phyloP scores from a whole-genome alignment of 2,797 vertebrate species.

The Intellagama lesueurii region DNA sequence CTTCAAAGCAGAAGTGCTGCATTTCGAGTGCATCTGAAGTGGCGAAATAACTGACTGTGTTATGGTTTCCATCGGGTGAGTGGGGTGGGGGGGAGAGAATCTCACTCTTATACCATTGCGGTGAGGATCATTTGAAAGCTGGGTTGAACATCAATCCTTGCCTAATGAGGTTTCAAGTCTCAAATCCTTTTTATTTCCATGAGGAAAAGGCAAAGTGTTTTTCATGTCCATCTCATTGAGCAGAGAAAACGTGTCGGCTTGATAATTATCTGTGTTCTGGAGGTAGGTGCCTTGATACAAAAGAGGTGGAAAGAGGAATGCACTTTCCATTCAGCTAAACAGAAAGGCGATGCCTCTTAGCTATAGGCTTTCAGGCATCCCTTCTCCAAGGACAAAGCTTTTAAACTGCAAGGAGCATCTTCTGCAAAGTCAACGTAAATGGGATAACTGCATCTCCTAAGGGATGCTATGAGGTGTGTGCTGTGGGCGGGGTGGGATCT shows the following conservation, averaged over 20 bases:
- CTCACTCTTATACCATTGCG: not conserved
- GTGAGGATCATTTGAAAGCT: not conserved
- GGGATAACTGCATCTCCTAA: constrained; percentile 4
- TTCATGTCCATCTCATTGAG: constrained; percentile 14
- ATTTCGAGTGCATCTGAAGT: constrained; percentile 19
- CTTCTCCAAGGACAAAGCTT: constrained; percentile 29
- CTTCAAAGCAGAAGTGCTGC: not conserved
- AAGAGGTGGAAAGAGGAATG: not conserved
- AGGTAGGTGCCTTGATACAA: not conserved
- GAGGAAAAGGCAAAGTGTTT: constrained; percentile 28
- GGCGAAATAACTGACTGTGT: constrained; percentile 10
- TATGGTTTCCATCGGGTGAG: not conserved
- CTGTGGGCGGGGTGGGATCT: not conserved
- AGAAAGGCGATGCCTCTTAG: not conserved
- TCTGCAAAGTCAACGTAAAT: constrained; percentile 16
- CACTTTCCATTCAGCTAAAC: not conserved
- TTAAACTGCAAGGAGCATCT: not conserved
- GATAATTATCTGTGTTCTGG: not conserved
- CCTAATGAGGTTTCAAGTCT: constrained; percentile 27
- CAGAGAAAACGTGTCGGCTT: not conserved
- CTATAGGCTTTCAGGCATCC: constrained; percentile 4
- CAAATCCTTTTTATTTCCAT: constrained; percentile 25
- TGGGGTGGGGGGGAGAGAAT: not conserved
- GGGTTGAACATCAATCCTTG: not conserved
- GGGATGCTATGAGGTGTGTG: not conserved